Percentiles rank a stretch among this genome's conserved stretches.
Conservation (phyloP, 2,888 invertebrate genomes). For the Pandemis heparana region DNA sequence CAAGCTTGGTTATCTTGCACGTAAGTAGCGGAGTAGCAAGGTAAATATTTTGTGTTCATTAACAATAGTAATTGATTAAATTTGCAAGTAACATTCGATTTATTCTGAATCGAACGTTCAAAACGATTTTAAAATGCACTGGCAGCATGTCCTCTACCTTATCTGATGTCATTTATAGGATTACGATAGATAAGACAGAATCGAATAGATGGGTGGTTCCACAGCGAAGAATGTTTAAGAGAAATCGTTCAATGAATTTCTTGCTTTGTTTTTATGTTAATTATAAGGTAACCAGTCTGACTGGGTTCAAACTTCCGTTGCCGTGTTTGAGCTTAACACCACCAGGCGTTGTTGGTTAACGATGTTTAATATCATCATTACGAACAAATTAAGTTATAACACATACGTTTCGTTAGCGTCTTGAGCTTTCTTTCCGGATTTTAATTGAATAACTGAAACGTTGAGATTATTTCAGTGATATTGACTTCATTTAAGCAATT, state of each 20-base stretch:
- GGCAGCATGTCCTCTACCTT: constrained; percentile 66
- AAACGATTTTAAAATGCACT: constrained; percentile 55
- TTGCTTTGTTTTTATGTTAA: constrained; percentile 83
- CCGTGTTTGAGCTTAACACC: constrained; percentile 66
- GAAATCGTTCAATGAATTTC: constrained; percentile 80
- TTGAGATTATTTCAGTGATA: neutral
- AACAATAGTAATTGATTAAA: neutral
- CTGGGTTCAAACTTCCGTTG: constrained; percentile 76
- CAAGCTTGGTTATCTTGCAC: too few relatives aligned
- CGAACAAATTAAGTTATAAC: constrained; percentile 56
- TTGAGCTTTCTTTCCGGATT: constrained; percentile 17
- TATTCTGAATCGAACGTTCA: constrained; percentile 51
- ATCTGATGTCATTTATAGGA: constrained; percentile 84
- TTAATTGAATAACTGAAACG: neutral
- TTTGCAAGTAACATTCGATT: neutral
- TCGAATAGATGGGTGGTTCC: constrained; percentile 72
- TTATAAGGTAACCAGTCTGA: constrained; percentile 70
- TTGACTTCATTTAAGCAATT: neutral
- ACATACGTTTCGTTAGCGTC: constrained; percentile 44
- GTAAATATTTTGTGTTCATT: too few relatives aligned
- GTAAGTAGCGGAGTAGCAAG: too few relatives aligned
- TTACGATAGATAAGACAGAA: constrained; percentile 81
- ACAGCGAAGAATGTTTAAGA: constrained; percentile 74
- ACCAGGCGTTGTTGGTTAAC: constrained; percentile 51
- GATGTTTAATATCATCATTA: constrained; percentile 61